Base-by-base conservation (phyloP, 1,140 invertebrate genomes). In the Polypedilum vanderplanki region DNA sequence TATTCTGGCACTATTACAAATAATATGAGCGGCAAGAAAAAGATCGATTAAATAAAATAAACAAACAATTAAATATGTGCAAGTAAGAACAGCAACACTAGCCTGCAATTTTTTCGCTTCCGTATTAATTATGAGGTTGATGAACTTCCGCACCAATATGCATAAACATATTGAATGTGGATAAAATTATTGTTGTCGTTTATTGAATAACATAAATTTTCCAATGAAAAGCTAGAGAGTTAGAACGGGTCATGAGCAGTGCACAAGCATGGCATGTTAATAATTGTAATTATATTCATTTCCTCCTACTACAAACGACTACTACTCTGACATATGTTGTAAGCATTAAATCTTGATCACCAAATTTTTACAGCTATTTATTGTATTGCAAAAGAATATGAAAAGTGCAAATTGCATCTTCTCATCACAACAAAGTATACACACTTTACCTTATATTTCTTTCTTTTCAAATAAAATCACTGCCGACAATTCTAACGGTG, bases 401-500 rank as follows among this genome's bases (percentile, higher is more conserved):
- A 33, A 33, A 33, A 33, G 24, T 33, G 24, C 24, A 33, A 33
- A 33, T 33, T 33, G 24, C 24, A 33, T 33, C 24, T 3, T 33
- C 24, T 33, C 5, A 33, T 33, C 24, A 33, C 24, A 33, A 33
- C 24, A 33, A 33, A 33, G 24, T 3, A 33, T 33, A 33, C 24
- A 33, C 24, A 33, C 24, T 33, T 33, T 33, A 5, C 5, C 24
- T 33, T 33, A 33, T 5, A 33, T 33, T 5, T 33, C 24, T 33
- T 33, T 33, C 24, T 33, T 33, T 33, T 33, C 24, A 33, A 33
- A 1, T 33, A 57, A 57, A 57, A 57, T 57, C 46, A 57, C 46
- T 57, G 46, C 46, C 46, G 46, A 57, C 46, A 57, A n/a, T 57
- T 57, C 46, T 57, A 57, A 57, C 46, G 46, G 46, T 57, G 46